Conservation (phyloP, 53 echinoderm and acorn worm species). For the Holothuria leucospilota region DNA sequence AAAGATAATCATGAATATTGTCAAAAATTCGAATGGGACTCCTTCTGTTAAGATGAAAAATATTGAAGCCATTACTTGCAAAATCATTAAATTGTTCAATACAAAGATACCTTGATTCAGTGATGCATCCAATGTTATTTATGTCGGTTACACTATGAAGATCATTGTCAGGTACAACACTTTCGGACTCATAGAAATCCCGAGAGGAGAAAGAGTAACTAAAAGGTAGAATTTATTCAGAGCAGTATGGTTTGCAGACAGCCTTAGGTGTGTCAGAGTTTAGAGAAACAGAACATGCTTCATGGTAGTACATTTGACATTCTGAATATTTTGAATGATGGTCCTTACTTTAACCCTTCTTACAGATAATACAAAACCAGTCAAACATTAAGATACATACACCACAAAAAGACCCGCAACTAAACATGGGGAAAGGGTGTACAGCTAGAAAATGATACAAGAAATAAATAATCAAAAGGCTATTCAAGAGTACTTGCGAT, state of each 20-base stretch:
- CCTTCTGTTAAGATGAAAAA: conserved; percentile 1
- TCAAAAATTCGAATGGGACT: background rate
- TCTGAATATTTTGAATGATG: background rate
- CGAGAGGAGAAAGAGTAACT: too few relatives aligned
- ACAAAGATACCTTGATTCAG: background rate
- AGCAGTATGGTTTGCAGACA: conserved; percentile 8
- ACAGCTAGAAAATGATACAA: too few relatives aligned
- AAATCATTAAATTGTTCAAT: conserved; percentile 2
- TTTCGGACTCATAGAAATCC: too few relatives aligned
- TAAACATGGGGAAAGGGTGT: too few relatives aligned
- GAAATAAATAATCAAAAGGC: too few relatives aligned
- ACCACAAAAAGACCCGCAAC: too few relatives aligned
- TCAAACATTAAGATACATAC: background rate
- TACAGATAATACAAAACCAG: conserved; percentile 9
- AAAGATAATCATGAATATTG: background rate
- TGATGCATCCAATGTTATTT: background rate
- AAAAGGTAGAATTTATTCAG: too few relatives aligned
- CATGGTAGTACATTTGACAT: conserved; percentile 18
- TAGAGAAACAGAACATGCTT: background rate
- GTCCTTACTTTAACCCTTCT: background rate
- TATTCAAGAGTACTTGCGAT: too few relatives aligned
- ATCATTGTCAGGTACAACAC: too few relatives aligned
- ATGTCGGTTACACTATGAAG: too few relatives aligned
- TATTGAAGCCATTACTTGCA: background rate
- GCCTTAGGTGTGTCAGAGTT: background rate